Base-by-base conservation (phyloP, 2,797 vertebrate species). In the Clarias pachynema region DNA sequence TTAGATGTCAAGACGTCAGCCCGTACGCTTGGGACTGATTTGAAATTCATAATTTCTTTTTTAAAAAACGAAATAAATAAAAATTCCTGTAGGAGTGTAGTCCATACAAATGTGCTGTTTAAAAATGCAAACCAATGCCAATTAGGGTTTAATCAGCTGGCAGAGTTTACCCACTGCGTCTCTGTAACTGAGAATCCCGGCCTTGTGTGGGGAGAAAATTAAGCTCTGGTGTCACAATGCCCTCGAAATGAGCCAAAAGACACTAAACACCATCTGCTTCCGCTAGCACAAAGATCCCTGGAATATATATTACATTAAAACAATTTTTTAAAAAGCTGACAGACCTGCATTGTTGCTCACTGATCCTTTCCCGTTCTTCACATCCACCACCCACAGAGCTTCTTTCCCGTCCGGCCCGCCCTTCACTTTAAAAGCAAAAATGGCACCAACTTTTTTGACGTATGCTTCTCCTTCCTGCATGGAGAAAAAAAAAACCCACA, bases 401-500 rank as follows among this genome's bases (percentile, higher is more conserved):
- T 98, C 96, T 89, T 95, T 96, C 65, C 97, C 98, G 0, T 81
- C 95, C 0, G 98, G 97, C 37, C 97, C 98, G 15, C 96, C 96
- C 90, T 96, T 98, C 90, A 99, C 96, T 90, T 97, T 97, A 86
- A 99, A 99, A 62, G 96, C 96, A 91, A 99, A 98, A 85, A 99
- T 89, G 37, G 96, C 98, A 22, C 96, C 96, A 0, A 99, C 95
- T 93, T 97, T 99, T 94, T 97, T 98, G 57, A 99, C 97, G 78
- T 96, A 96, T 0, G 95, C 85, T 69, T 97, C 97, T 69, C 98
- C 98, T 86, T 98, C 97, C 98, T 99, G 94, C 91, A 22, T 26
- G 24, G 24, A 53, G 40, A 37, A 5, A 0, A 40, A 40, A 40
- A 40, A 40, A 2, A 49, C 10, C n/a, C 31, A 44, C 49, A 75